phyloP scores from a whole-genome alignment of 2,797 vertebrate species.

The Tragelaphus oryx region DNA sequence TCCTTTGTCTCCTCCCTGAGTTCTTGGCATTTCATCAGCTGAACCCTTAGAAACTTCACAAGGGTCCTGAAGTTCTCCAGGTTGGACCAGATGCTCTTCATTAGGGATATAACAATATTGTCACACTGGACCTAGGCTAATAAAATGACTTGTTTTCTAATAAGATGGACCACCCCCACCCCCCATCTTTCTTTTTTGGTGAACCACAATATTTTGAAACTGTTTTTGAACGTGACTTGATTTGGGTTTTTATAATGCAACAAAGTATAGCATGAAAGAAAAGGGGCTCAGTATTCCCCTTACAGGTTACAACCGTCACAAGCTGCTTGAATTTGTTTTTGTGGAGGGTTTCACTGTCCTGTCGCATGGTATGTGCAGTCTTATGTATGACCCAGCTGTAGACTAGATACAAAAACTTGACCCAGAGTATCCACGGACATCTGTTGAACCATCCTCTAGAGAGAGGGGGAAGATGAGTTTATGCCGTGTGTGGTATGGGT shows the following conservation, averaged over 20 bases:
- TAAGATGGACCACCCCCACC: not conserved
- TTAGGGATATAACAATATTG: not conserved
- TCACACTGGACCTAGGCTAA: not conserved
- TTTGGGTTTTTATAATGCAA: constrained; percentile 8
- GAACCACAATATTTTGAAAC: constrained; percentile 11
- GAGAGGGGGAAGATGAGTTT: not conserved
- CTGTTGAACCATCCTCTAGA: not conserved
- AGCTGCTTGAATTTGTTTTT: not conserved
- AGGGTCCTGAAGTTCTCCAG: not conserved
- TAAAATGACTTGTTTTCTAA: constrained; percentile 4
- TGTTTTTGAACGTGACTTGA: constrained; percentile 6
- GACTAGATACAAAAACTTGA: not conserved
- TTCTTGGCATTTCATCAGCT: constrained; percentile 31
- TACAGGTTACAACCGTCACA: not conserved
- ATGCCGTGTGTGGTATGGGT: not conserved
- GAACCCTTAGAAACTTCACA: constrained; percentile 14
- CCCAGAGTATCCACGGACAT: not conserved
- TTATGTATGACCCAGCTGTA: not conserved
- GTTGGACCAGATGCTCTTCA: not conserved
- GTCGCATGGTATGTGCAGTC: not conserved
- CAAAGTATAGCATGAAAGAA: not conserved
- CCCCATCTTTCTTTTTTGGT: constrained; percentile 22
- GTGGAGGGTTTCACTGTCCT: not conserved
- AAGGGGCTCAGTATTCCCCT: not conserved
- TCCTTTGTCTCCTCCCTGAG: constrained; percentile 20